Evolutionary conservation across 2,888 invertebrate genomes (phyloP).

Genomic region (Callimorpha dominula): DNA sequence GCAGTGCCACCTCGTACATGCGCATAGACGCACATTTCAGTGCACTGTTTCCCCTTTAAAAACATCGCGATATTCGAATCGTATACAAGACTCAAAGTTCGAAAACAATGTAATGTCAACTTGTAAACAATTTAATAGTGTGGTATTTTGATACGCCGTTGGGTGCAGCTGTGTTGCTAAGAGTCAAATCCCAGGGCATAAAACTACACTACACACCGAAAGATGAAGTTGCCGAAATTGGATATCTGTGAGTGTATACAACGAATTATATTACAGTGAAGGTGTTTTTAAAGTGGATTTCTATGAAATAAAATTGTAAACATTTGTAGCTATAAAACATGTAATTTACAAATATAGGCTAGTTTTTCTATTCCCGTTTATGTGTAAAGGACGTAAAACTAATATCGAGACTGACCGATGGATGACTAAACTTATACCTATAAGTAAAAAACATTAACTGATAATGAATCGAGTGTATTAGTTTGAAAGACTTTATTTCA

Average conservation of each 20-base stretch:
- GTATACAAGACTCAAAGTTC: conserved; percentile 49
- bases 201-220: conserved; percentile 28
- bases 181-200: neutral
- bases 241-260: conserved; percentile 69
- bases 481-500: no score
- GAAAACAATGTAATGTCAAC: conserved; percentile 58
- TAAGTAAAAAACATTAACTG: no score
- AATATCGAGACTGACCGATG: neutral
- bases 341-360: neutral
- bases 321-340: neutral
- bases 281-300: conserved; percentile 20
- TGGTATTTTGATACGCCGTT: conserved; percentile 53
- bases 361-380: neutral
- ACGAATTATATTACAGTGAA: conserved; percentile 29
- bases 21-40: conserved; percentile 70
- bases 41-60: conserved; percentile 55
- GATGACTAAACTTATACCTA: no score
- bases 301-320: conserved; percentile 16
- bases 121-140: conserved; percentile 50
- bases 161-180: neutral
- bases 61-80: conserved; percentile 65
- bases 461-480: no score
- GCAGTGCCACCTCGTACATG: conserved; percentile 64
- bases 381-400: neutral
- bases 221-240: conserved; percentile 78